These are phyloP conservation scores for Apogon talboti DNA, from an alignment of 2,797 vertebrate species.

Conservation along the genomic window DNA sequence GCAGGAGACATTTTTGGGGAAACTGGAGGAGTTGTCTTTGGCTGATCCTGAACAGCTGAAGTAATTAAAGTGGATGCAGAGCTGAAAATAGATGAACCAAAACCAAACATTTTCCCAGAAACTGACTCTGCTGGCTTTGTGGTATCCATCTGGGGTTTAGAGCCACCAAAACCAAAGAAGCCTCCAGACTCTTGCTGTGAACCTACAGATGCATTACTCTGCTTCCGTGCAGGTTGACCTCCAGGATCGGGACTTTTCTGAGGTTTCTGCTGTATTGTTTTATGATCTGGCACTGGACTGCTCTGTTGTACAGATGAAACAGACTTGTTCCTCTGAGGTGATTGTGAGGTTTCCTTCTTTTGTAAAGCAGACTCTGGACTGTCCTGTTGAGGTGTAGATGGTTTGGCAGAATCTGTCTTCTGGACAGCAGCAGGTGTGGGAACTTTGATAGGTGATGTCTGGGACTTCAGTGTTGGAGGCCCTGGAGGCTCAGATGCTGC, in stretches of 20 bases:
- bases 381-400: conserved; percentile 39
- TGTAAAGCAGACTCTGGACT: conserved; percentile 23
- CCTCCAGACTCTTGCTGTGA: conserved; percentile 59
- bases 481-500: conserved; percentile 80
- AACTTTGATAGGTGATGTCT: conserved; percentile 61
- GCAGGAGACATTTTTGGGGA: conserved; percentile 76
- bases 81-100: conserved; percentile 94
- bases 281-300: conserved; percentile 57
- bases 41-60: conserved; percentile 84
- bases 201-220: conserved; percentile 53
- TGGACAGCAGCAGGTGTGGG: conserved; percentile 51
- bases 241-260: conserved; percentile 62
- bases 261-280: conserved; percentile 69
- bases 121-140: conserved; percentile 87
- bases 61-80: conserved; percentile 94
- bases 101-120: conserved; percentile 88
- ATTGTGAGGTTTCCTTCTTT: conserved; percentile 64
- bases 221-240: conserved; percentile 60
- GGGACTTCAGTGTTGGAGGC: conserved; percentile 64
- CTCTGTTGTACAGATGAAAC: conserved; percentile 54
- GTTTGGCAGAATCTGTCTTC: conserved; percentile 56
- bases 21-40: conserved; percentile 75
- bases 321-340: conserved; percentile 69
- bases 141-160: conserved; percentile 80
- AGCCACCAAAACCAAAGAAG: conserved; percentile 64